Percentiles rank a stretch among this genome's conserved stretches.
These are phyloP conservation scores for Herpailurus yagouaroundi DNA, from an alignment of 2,113 vertebrate genomes.

Conservation along the genomic window DNA sequence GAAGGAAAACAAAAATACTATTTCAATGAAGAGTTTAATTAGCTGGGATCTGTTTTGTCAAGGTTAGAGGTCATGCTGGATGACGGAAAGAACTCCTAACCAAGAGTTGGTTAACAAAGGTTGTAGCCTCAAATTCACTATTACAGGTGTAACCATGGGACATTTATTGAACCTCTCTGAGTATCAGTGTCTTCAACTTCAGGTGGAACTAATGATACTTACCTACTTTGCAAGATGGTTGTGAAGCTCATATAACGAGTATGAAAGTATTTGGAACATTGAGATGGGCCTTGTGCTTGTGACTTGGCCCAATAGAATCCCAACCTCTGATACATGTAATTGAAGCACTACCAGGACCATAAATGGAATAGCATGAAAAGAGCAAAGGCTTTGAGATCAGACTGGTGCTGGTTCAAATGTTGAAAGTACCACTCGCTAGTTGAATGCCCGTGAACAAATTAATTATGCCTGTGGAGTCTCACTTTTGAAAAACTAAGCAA, in stretches of 20 bases:
- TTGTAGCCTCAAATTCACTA: neutral
- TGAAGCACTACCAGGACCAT: neutral
- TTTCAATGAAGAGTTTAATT: neutral
- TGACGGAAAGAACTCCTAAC: neutral
- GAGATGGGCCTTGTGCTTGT: neutral
- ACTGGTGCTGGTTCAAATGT: neutral
- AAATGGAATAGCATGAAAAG: neutral
- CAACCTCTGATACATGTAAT: neutral
- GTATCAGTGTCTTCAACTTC: conserved; percentile 26
- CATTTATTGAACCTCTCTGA: neutral
- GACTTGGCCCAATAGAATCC: neutral
- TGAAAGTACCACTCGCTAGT: neutral
- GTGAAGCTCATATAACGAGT: neutral
- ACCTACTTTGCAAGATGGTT: neutral
- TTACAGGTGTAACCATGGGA: neutral
- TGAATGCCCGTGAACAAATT: neutral
- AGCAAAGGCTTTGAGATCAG: neutral
- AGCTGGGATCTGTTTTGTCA: neutral
- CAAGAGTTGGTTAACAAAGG: neutral
- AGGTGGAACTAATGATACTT: neutral
- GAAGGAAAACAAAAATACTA: neutral
- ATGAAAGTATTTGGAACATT: conserved; percentile 13
- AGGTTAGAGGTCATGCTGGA: neutral
- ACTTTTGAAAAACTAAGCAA: conserved; percentile 11
- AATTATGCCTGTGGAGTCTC: neutral